Base-by-base conservation (phyloP, 2,888 invertebrate genomes). In the Tenthredo mesomela region DNA sequence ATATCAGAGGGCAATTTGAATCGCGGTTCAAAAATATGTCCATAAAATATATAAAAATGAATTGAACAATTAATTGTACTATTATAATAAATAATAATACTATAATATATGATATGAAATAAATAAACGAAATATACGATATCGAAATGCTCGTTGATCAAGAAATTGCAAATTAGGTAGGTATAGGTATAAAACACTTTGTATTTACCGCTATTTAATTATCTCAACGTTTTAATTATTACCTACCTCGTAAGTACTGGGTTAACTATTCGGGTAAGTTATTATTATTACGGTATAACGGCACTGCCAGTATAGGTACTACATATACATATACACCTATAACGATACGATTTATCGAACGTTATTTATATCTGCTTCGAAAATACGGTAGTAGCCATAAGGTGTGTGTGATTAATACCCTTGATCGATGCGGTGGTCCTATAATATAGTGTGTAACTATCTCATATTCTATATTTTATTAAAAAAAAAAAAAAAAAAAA, bases 181-280 rank as follows among this genome's bases (percentile, higher is more conserved):
- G 1, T 54, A n/a, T 1, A 6, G n/a, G 7, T 54, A 29, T 29
- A 29, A 2, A 2, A 80, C 58, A 65, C 65, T 80, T 65, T 65
- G 61, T 65, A 40, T 61, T 12, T 33, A 80, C 58, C 65, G 80
- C 61, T 80, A 58, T 61, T 80, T 80, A 80, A 80, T 80, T 80
- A 80, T 37, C 37, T 80, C 71, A 43, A 10, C 61, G 9, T 80
- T 18, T 37, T 80, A 80, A 61, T 58, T 80, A 54, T 29, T 50
- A 54, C 77, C 47, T 25, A 29, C 54, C 77, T 77, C 29, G 67
- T 33, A 67, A 77, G 50, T 73, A 77, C 25, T 3, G 29, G 77
- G 15, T 18, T 15, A 67, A 67, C 67, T 33, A 67, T 67, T 67
- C 67, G 29, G 33, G 3, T 33, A 33, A 67, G 33, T 67, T 67